Evolutionary conservation across 2,888 invertebrate genomes (phyloP), one percentile per base, ranked within the genome.

Genomic region (Lepidochitona cinerea): DNA sequence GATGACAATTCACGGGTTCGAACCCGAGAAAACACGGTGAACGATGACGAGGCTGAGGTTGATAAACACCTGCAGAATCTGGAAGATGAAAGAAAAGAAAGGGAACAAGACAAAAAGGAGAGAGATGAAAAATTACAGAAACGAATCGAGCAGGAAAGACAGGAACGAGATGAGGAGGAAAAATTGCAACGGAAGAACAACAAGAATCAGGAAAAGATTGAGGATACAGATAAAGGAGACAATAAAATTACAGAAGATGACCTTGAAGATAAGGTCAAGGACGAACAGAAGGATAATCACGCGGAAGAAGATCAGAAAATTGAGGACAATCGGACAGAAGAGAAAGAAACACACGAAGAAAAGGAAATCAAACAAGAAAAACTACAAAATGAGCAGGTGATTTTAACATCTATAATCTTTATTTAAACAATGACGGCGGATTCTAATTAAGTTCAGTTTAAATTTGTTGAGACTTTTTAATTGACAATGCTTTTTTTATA

Each of bases 161-260:
- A 72, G 33, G 72, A 23, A 26, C n/a, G 35, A 64, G 67, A 35
- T 65, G 68, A 68, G 29, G 66, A 41, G 23, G n/a, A 7, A 5
- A 41, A 41, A 35, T 23, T 37, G 26, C n/a, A 49, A 9, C 32
- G 18, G 29, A 9, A 71, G 32, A 71, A 71, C 2, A 49, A 41
- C 7, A 67, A 26, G 37, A 37, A 49, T 9, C 33, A 66, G 59
- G 73, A 32, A 36, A 37, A 23, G 18, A 64, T 35, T 14, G 37
- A 41, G 36, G 32, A 32, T 53, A 14, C 23, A 41, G 23, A 9
- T 26, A 32, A 49, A n/a, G 6, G 37, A 33, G 12, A 23, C 53
- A 36, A 37, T 71, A 35, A 53, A 32, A 23, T 53, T 53, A 37
- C 35, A 37, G 37, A 36, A 64, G 37, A 71, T 18, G 6, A 29